Conservation (phyloP, 2,888 invertebrate species). For the Gibbula magus region DNA sequence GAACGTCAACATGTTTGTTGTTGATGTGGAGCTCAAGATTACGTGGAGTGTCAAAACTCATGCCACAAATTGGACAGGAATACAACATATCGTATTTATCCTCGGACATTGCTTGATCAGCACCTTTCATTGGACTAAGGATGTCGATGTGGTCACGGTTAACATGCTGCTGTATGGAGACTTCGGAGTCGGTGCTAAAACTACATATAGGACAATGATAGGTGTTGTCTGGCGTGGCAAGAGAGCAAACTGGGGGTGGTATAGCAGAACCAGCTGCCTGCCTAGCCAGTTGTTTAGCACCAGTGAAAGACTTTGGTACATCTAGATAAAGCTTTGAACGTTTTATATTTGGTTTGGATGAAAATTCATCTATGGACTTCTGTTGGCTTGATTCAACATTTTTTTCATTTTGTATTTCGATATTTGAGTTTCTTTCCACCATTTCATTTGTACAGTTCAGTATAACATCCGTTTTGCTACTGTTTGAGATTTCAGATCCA, state of each 20-base stretch:
- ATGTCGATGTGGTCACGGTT: conserved; percentile 85
- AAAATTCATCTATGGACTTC: neutral
- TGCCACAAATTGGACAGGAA: conserved; percentile 87
- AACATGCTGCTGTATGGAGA: conserved; percentile 86
- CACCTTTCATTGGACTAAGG: conserved; percentile 45
- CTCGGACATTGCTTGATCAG: neutral
- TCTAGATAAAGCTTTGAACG: conserved; percentile 28
- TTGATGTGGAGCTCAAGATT: conserved; percentile 90
- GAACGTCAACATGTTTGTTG: conserved; percentile 87
- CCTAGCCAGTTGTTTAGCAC: neutral
- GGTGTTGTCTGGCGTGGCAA: neutral
- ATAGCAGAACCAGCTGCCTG: neutral
- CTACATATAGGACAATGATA: conserved; percentile 86
- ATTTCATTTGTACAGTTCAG: neutral
- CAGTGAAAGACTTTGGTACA: conserved; percentile 24
- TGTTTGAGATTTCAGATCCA: neutral
- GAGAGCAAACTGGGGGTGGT: neutral
- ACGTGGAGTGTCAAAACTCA: conserved; percentile 79
- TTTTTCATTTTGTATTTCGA: conserved; percentile 2
- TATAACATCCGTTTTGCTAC: neutral
- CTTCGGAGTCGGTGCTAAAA: conserved; percentile 83
- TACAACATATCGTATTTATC: conserved; percentile 76
- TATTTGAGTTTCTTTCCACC: neutral
- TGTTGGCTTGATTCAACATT: neutral
- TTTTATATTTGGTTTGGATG: neutral